Evolutionary conservation across 2,888 invertebrate genomes (phyloP), one percentile per base, ranked within the genome.

Genomic region (Philaethria dido): DNA sequence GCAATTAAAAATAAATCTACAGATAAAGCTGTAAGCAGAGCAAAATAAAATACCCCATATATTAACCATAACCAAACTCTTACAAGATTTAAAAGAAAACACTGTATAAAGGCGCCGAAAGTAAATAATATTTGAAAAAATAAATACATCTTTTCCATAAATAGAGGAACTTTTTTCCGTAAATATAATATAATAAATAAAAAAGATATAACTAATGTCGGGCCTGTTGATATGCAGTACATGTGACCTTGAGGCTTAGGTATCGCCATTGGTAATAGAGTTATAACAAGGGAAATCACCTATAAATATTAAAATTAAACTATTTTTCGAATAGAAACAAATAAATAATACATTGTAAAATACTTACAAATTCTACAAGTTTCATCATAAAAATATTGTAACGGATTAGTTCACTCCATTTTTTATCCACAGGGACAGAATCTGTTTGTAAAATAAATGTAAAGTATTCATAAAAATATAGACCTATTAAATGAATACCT

Each of bases 351-450:
- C 6, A 44, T 44, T 1, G 8, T 16, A 29, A 47, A 33, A 72
- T 85, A 91, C 92, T 92, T 82, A 92, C 92, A 78, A 92, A 92
- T 77, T 92, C 92, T 48, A 92, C 85, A 62, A 92, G 77, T 80
- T 92, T 92, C 90, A 92, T 89, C 39, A 92, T 85, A 78, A 92
- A 92, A 72, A 91, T 90, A 74, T 92, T 92, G 71, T 92, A 92
- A 82, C 82, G 85, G 70, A 91, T 86, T 66, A 92, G 78, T 79
- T 91, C 91, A 72, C 79, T 85, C 87, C 86, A 89, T 81, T 90
- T 92, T 78, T 89, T 92, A 74, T 91, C 90, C 33, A 91, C 89
- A 66, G 92, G 90, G 36, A 91, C 89, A 16, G 90, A 87, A 82
- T 92, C 91, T 92, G 75, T 67, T 83, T 84, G 55, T 9, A 66